phyloP scores from a whole-genome alignment of 2,113 vertebrate species.

The Haemorhous mexicanus region DNA sequence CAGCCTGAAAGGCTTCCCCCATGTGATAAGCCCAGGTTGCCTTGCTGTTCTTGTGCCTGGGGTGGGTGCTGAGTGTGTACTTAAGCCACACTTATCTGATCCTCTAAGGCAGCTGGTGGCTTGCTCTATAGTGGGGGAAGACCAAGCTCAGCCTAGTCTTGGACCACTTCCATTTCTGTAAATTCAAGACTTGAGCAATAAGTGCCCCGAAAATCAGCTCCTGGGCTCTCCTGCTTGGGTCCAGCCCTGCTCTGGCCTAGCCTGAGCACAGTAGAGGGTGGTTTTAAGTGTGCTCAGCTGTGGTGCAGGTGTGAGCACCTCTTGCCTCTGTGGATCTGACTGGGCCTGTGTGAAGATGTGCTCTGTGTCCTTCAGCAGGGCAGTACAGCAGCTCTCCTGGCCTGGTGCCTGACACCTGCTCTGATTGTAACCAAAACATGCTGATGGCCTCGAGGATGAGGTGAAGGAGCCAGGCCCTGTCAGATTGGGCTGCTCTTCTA shows the following conservation, averaged over 20 bases:
- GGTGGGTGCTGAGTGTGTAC: not conserved
- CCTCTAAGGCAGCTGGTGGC: slow-evolving; percentile 10
- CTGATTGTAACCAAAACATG: slow-evolving; percentile 34
- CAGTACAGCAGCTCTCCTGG: not conserved
- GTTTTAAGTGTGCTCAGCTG: not conserved
- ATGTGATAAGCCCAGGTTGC: not conserved
- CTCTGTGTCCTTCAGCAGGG: not conserved
- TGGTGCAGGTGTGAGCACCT: not conserved
- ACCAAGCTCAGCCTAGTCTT: not conserved
- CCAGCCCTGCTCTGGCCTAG: not conserved
- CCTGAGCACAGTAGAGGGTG: not conserved
- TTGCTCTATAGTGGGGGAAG: not conserved
- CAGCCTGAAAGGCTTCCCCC: not conserved
- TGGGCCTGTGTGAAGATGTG: not conserved
- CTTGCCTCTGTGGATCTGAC: not conserved
- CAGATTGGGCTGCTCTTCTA: slow-evolving; percentile 56
- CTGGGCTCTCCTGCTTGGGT: not conserved
- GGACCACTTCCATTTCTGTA: not conserved
- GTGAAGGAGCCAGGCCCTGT: slow-evolving; percentile 39
- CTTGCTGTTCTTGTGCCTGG: not conserved
- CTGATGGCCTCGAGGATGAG: slow-evolving; percentile 11
- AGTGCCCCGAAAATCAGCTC: not conserved
- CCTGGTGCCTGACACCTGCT: slow-evolving; percentile 8
- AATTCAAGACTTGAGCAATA: slow-evolving; percentile 56
- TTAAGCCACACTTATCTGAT: slow-evolving; percentile 12